These are phyloP conservation scores for Aleiodes alternator DNA, from an alignment of 2,888 invertebrate species.

Conservation along the genomic window DNA sequence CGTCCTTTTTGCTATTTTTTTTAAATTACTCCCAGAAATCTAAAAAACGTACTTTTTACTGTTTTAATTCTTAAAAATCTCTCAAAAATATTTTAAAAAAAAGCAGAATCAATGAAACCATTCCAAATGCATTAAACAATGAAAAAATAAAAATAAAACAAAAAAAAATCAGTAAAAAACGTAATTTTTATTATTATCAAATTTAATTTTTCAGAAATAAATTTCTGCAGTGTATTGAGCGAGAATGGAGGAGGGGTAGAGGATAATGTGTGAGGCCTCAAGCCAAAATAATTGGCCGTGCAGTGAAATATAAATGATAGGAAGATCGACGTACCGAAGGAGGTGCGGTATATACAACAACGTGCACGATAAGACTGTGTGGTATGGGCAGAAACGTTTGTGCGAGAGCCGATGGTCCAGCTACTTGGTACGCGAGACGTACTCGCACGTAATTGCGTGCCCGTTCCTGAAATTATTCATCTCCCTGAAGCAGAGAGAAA, in stretches of 20 bases:
- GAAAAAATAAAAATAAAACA: no score
- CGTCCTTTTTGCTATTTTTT: no score
- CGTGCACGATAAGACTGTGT: slow-evolving; percentile 33
- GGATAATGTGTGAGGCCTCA: slow-evolving; percentile 29
- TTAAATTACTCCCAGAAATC: no score
- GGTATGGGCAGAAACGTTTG: slow-evolving; percentile 44
- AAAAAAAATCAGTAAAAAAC: no score
- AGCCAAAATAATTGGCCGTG: slow-evolving; percentile 69
- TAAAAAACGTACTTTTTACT: no score
- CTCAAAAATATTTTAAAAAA: no score
- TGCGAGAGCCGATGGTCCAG: slow-evolving; percentile 58
- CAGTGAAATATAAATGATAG: slow-evolving; percentile 71
- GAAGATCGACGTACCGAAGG: slow-evolving; percentile 63
- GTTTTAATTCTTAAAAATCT: no score
- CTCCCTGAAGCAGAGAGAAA: slow-evolving; percentile 60
- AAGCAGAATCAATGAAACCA: no score
- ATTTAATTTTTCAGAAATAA: background rate
- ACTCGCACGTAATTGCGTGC: slow-evolving; percentile 74
- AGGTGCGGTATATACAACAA: slow-evolving; percentile 33
- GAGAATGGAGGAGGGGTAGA: background rate
- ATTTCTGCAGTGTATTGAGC: background rate
- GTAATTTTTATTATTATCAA: no score
- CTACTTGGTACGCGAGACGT: slow-evolving; percentile 75
- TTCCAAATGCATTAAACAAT: no score
- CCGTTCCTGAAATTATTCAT: slow-evolving; percentile 75